Evolutionary conservation across 2,888 invertebrate genomes (phyloP).

Genomic region (Tiliacea aurago): DNA sequence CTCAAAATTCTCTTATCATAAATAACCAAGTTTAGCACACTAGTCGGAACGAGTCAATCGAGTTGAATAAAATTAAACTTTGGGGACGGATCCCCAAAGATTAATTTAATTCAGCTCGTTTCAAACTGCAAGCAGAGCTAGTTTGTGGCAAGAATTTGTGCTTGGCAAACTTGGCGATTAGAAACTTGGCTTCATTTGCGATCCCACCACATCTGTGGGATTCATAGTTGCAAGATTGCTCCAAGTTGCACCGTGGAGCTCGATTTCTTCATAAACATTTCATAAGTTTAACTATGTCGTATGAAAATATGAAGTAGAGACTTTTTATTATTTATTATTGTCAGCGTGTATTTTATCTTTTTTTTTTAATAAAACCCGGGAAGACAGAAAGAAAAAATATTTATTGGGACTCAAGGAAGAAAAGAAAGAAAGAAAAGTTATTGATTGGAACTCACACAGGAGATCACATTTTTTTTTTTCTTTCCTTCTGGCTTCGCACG

Average conservation of each 20-base stretch:
- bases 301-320: not conserved
- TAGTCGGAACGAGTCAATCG: not conserved
- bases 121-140: constrained; percentile 34
- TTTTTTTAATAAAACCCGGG: too few species aligned
- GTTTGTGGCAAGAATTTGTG: constrained; percentile 60
- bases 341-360: too few species aligned
- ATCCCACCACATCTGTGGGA: constrained; percentile 40
- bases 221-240: constrained; percentile 35
- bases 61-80: too few species aligned
- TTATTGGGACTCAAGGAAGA: too few species aligned
- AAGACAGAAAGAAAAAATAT: too few species aligned
- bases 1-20: not conserved
- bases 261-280: constrained; percentile 2
- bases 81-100: not conserved
- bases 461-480: too few species aligned
- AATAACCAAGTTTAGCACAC: not conserved
- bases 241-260: constrained; percentile 13
- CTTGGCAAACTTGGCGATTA: constrained; percentile 61
- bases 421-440: too few species aligned
- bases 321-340: not conserved
- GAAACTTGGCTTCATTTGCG: constrained; percentile 60
- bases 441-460: too few species aligned
- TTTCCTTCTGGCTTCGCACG: too few species aligned
- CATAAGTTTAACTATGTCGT: not conserved
- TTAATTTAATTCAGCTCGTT: constrained; percentile 51